Base-by-base conservation (phyloP, 2,797 vertebrate genomes). In the Buceros bicornis region DNA sequence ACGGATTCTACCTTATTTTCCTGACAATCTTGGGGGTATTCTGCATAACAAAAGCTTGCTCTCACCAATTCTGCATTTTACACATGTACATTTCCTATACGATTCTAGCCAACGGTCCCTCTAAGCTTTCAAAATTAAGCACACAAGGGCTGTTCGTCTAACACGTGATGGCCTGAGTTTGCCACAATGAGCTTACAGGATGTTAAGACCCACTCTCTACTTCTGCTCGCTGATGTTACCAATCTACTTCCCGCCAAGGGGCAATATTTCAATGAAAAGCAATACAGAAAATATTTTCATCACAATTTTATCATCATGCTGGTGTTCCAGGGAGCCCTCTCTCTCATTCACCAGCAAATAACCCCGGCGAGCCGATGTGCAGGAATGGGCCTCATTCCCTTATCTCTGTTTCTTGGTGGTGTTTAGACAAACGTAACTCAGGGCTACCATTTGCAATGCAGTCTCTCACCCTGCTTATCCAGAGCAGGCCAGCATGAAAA, bases 251-350 rank as follows among this genome's bases (percentile, higher is more conserved):
- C 70, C 0, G 54, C 89, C 95, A 84, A 93, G 65, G 94, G 93
- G 93, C 90, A 91, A 81, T 76, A 92, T 94, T 95, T 95, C 92
- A 79, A 48, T 90, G 85, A 94, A 95, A 95, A 96, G 78, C 77
- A 92, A 87, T 93, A 76, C 66, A 88, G 86, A 95, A 86, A 89
- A 61, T 64, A 94, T 90, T 90, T 94, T 74, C 91, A 90, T 93
- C 80, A 69, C 47, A 76, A 82, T 94, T 95, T 96, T 90, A 92
- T 95, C 93, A 91, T 90, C 0, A 0, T 51, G 61, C 47, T 82
- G 58, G 56, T 89, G 43, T 93, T 92, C 57, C 93, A 61, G 61
- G 53, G 67, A 96, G 60, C 66, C 35, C 17, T 56, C 15, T 31
- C 65, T 82, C 60, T 73, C 82, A 28, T 42, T 89, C 82, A 92